Evolutionary conservation across 2,888 invertebrate species (phyloP).

Genomic region (Pollenia labialis): DNA sequence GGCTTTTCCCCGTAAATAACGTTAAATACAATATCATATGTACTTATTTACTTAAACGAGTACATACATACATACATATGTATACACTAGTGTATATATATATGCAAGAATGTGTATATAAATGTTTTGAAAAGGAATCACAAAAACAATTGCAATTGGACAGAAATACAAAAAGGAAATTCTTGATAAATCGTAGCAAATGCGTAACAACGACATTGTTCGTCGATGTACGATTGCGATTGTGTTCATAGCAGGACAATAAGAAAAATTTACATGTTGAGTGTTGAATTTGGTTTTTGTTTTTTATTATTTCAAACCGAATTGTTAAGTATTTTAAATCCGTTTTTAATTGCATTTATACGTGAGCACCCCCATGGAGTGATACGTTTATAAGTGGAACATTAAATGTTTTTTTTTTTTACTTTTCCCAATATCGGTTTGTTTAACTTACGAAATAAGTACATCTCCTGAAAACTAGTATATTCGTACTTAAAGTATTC

Average conservation of each 20-base stretch:
- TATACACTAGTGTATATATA: slow-evolving; percentile 6
- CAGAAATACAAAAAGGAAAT: slow-evolving; percentile 48
- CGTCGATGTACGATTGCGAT: not conserved
- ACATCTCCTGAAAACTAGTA: not conserved
- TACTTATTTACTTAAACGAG: not conserved
- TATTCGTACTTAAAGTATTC: no score
- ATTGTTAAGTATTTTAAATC: slow-evolving; percentile 67
- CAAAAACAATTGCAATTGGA: slow-evolving; percentile 62
- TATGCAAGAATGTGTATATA: not conserved
- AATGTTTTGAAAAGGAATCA: slow-evolving; percentile 20
- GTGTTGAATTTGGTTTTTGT: slow-evolving; percentile 22
- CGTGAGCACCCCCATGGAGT: slow-evolving; percentile 69
- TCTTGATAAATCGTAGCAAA: slow-evolving; percentile 65
- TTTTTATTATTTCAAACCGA: slow-evolving; percentile 27
- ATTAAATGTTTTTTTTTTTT: slow-evolving; percentile 15
- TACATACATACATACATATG: not conserved
- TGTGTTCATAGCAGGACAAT: slow-evolving; percentile 36
- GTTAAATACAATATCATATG: slow-evolving; percentile 9
- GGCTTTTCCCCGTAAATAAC: slow-evolving; percentile 26
- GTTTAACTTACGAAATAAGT: not conserved
- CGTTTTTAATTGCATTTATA: slow-evolving; percentile 73
- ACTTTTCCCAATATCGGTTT: not conserved
- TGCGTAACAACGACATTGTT: slow-evolving; percentile 52
- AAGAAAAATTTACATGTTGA: slow-evolving; percentile 56
- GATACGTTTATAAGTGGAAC: slow-evolving; percentile 39